Evolutionary conservation across 2,888 invertebrate species (phyloP), one percentile per base, ranked within the genome.

Genomic region (Nowickia ferox): DNA sequence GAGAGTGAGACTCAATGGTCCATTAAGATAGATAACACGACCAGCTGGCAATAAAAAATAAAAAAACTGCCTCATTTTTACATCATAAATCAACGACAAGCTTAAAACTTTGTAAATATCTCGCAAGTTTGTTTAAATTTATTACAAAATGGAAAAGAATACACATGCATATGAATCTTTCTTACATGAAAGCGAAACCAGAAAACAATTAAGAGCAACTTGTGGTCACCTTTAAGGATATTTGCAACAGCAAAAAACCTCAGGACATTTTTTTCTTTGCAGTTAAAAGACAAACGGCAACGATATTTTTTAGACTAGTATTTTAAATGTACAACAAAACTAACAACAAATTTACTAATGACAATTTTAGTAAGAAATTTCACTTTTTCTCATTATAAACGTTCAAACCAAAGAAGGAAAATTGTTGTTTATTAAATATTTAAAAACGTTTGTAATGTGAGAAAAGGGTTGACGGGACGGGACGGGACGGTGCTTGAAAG

Each of bases 61-160:
- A 30, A 30, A 30, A 30, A 30, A 30, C 30, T 30, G 38, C 22
- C 61, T 46, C 19, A 22, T n/a, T 53, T 22, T 13, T 30, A 68
- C 44, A 55, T 83, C 83, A 83, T 83, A 83, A 83, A 83, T 83
- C 83, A 83, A 65, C 53, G 83, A 77, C 83, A 74, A 57, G 6
- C 68, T 59, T 19, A 22, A 68, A 68, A 48, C 55, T 57, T 10
- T 46, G 15, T 13, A 6, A 53, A 30, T 30, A 71, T 42, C 42
- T 17, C 22, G 8, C 8, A 76, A 68, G 17, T 48, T 22, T 61
- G 44, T 44, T 15, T 10, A 53, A 13, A 68, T 81, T 68, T 51
- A 61, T 75, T 53, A 30, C 40, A 13, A 63, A 53, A 19, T 55
- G 55, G 63, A 82, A 82, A 61, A 17, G 69, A 82, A 82, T 76